Evolutionary conservation across 2,888 invertebrate genomes (phyloP), one percentile per base, ranked within the genome.

Genomic region (Meloe dianella): DNA sequence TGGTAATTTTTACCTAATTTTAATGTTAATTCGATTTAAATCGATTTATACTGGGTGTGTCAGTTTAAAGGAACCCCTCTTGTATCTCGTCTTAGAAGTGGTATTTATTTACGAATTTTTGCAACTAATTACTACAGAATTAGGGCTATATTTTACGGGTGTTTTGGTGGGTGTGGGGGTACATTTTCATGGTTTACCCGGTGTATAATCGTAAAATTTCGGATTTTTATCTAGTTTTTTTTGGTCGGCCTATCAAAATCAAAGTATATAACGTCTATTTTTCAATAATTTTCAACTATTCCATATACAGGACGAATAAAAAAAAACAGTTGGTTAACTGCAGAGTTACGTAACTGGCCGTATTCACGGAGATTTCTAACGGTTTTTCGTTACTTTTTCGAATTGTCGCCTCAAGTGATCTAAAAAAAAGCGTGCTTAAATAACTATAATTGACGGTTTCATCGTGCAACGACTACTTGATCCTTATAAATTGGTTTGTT

Each of bases 391-490:
- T 14, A 14, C 6, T 35, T 12, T 35, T 35, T 35, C 2, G 35
- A 14, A 35, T 35, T 35, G n/a, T 35, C 1, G 14, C 35, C 14
- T 35, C 12, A 14, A 35, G 14, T 35, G 14, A 35, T 35, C n/a
- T n/a, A n/a, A n/a, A n/a, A n/a, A 14, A 35, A 14, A 35, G 32
- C 32, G 32, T 32, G 32, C 7, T 32, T 32, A 32, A 32, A 8
- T 10, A 32, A 5, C 2, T 9, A 47, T 47, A 9, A 51, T 24
- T 51, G 22, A 22, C 51, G 51, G 51, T 51, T 51, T 51, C n/a
- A n/a, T n/a, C 51, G 47, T 47, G 20, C 47, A 47, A 47, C 20
- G 22, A 51, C 51, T 24, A 51, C 51, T 51, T 41, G 41, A 41
- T 41, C 41, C n/a, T 41, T 17, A 7, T 32, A 41, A 41, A n/a